These are phyloP conservation scores for Allobates femoralis DNA, from an alignment of 2,797 vertebrate genomes.

Conservation along the genomic window DNA sequence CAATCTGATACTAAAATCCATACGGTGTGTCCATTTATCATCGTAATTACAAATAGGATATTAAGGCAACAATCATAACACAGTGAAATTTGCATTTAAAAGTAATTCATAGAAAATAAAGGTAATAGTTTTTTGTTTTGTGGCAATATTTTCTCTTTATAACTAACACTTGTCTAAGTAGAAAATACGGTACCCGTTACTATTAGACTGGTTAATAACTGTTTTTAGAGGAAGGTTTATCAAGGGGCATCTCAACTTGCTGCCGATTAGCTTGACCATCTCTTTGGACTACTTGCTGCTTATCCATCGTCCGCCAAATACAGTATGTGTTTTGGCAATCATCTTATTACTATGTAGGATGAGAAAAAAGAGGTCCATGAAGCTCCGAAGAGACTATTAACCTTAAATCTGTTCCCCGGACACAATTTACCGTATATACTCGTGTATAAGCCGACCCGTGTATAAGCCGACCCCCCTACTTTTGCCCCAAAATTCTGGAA, in stretches of 20 bases:
- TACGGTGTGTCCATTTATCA: conserved; percentile 29
- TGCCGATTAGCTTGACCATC: neutral
- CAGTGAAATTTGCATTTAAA: conserved; percentile 41
- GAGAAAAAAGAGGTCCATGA: neutral
- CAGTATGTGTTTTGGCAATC: neutral
- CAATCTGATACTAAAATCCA: conserved; percentile 41
- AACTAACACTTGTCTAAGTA: conserved; percentile 25
- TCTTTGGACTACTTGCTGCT: neutral
- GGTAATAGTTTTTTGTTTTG: conserved; percentile 11
- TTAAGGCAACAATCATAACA: conserved; percentile 47
- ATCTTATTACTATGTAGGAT: neutral
- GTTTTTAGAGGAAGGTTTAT: neutral
- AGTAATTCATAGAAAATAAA: conserved; percentile 38
- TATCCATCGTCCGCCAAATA: neutral
- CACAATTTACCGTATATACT: too few species aligned
- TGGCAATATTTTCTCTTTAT: conserved; percentile 28
- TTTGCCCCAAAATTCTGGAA: too few species aligned
- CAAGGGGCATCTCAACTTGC: neutral
- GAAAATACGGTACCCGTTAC: neutral
- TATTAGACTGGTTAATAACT: neutral
- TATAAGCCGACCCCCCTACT: too few species aligned
- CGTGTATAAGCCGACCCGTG: too few species aligned
- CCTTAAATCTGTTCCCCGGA: neutral
- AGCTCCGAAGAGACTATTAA: neutral
- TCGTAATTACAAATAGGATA: conserved; percentile 43